A percentile compares a stretch with the other conserved stretches of the same genome.
These are phyloP conservation scores for Ctenochaetus hawaiiensis DNA, from an alignment of 2,797 vertebrate species.

Conservation along the genomic window DNA sequence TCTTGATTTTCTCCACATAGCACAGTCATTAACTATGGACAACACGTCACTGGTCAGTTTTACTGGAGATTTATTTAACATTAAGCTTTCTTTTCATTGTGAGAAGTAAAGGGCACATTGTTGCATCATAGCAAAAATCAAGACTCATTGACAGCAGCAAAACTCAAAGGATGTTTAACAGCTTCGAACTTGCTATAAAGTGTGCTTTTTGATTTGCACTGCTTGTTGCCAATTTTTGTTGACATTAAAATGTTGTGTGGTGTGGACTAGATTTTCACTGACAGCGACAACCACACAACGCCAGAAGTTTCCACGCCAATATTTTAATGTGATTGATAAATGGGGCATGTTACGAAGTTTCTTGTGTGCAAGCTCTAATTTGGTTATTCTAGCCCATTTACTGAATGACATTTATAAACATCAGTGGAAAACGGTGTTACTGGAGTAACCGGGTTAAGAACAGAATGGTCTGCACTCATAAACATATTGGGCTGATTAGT, in stretches of 20 bases:
- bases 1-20: no score
- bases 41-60: no score
- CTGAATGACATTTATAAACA: background rate
- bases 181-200: background rate
- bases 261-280: background rate
- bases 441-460: constrained; percentile 1
- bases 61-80: background rate
- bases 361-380: background rate
- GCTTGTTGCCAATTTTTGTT: background rate
- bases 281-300: background rate
- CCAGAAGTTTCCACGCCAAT: background rate
- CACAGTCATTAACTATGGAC: no score
- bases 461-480: background rate
- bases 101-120: background rate
- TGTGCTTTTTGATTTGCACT: background rate
- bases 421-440: constrained; percentile 7
- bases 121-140: background rate
- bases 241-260: background rate
- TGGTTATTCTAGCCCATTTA: constrained; percentile 9
- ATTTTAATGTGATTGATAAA: background rate
- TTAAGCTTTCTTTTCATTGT: background rate
- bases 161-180: background rate
- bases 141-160: background rate
- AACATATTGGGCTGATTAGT: background rate
- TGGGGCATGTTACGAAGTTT: background rate